Evolutionary conservation across 2,888 invertebrate species (phyloP).

Genomic region (Chouioia cunea): DNA sequence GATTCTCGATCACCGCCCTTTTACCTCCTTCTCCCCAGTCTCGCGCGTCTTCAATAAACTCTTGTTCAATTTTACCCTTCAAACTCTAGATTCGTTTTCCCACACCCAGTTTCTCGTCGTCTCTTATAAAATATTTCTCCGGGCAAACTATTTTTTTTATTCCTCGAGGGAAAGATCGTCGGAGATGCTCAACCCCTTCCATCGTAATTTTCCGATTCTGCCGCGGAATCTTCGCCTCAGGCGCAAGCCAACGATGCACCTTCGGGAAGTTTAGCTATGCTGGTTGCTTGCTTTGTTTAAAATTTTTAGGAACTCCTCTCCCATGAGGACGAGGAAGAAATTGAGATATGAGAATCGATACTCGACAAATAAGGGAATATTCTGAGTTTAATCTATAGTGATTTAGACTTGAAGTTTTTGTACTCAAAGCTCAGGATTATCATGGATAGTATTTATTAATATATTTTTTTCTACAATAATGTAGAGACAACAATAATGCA

Average conservation of each 20-base stretch:
- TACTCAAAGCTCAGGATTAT: no score
- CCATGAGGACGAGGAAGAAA: background rate
- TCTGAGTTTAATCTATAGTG: no score
- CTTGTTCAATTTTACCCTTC: slow-evolving; percentile 39
- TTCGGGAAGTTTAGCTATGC: background rate
- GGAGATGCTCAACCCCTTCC: slow-evolving; percentile 58
- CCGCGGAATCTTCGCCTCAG: slow-evolving; percentile 38
- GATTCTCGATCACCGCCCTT: slow-evolving; percentile 50
- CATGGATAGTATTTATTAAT: no score
- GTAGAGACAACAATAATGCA: no score
- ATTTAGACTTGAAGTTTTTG: no score
- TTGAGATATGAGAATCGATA: no score
- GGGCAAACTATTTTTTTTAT: slow-evolving; percentile 29
- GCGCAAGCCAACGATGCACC: background rate
- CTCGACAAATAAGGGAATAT: no score
- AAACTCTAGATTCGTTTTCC: slow-evolving; percentile 29
- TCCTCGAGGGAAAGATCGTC: slow-evolving; percentile 54
- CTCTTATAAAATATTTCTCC: slow-evolving; percentile 39
- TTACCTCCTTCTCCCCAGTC: background rate
- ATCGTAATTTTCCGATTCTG: slow-evolving; percentile 49
- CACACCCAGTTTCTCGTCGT: slow-evolving; percentile 29
- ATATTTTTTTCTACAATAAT: no score
- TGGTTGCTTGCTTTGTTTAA: slow-evolving; percentile 15
- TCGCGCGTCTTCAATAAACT: slow-evolving; percentile 39
- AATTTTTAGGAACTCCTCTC: slow-evolving; percentile 21